Conservation (phyloP, 2,113 vertebrate genomes). For the Leptobrachium leishanense region DNA sequence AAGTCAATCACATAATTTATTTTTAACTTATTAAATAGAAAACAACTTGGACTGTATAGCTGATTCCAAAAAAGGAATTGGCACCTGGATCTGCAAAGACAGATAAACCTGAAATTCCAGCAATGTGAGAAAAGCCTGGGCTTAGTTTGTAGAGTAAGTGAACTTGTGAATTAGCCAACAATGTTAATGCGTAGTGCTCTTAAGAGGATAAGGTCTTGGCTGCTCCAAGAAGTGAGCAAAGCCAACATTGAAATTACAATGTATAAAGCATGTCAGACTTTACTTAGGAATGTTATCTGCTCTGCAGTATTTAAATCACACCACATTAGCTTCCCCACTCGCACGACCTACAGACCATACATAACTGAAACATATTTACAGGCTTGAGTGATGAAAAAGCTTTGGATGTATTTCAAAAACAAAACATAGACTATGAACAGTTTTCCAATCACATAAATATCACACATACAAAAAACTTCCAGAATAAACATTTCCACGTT, state of each 20-base stretch:
- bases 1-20: too few relatives aligned
- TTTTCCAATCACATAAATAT: constrained; percentile 43
- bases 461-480: constrained; percentile 10
- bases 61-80: constrained; percentile 14
- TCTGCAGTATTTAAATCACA: constrained; percentile 64
- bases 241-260: constrained; percentile 67
- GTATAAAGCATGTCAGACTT: constrained; percentile 63
- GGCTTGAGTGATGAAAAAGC: constrained; percentile 57
- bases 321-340: constrained; percentile 62
- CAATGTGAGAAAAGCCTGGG: constrained; percentile 55
- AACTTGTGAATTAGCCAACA: constrained; percentile 62
- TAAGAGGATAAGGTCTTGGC: constrained; percentile 57
- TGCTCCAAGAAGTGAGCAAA: constrained; percentile 53
- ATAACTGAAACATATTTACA: constrained; percentile 64
- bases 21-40: neutral
- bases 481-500: constrained; percentile 12
- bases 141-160: constrained; percentile 58
- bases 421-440: constrained; percentile 48
- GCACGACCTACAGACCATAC: constrained; percentile 53
- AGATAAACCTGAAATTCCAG: constrained; percentile 46
- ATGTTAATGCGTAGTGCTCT: constrained; percentile 56
- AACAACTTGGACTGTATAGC: constrained; percentile 3
- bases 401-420: constrained; percentile 36
- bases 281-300: constrained; percentile 63
- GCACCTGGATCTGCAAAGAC: neutral